A percentile compares a stretch with the other conserved stretches of the same genome.
Evolutionary conservation across 1,140 invertebrate species (phyloP).

Genomic region (Brachionus asplanchnoidis): DNA sequence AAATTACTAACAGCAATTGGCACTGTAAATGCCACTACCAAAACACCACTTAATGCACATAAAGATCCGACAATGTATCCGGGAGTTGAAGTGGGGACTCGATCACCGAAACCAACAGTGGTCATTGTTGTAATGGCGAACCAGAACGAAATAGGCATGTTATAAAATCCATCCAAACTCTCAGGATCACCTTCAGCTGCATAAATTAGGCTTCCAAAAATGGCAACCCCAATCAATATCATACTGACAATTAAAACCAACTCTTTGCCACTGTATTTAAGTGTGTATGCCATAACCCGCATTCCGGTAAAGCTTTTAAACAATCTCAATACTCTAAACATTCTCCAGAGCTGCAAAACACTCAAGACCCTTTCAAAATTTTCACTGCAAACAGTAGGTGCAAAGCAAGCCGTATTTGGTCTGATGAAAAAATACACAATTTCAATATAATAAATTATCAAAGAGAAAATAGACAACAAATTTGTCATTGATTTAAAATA

Average conservation of each 20-base stretch:
- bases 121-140: slow-evolving; percentile 53
- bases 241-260: slow-evolving; percentile 46
- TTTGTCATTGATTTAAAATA: slow-evolving; percentile 96
- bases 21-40: slow-evolving; percentile 50
- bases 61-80: slow-evolving; percentile 49
- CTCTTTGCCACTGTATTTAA: slow-evolving; percentile 48
- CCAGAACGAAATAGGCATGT: slow-evolving; percentile 49
- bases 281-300: slow-evolving; percentile 47
- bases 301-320: slow-evolving; percentile 47
- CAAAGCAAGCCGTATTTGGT: background rate
- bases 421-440: background rate
- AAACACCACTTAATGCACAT: slow-evolving; percentile 49
- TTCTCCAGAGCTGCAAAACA: slow-evolving; percentile 45
- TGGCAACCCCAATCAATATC: slow-evolving; percentile 46
- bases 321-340: slow-evolving; percentile 47
- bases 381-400: background rate
- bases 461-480: slow-evolving; percentile 97
- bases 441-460: slow-evolving; percentile 92
- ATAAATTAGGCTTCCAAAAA: slow-evolving; percentile 49
- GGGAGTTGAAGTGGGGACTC: slow-evolving; percentile 46
- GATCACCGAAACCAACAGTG: slow-evolving; percentile 52
- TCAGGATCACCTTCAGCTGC: slow-evolving; percentile 45
- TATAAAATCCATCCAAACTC: slow-evolving; percentile 44
- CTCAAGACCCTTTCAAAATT: background rate
- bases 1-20: slow-evolving; percentile 53